Conservation (phyloP, 1,140 invertebrate genomes). For the Rhagoletis zephyria region DNA sequence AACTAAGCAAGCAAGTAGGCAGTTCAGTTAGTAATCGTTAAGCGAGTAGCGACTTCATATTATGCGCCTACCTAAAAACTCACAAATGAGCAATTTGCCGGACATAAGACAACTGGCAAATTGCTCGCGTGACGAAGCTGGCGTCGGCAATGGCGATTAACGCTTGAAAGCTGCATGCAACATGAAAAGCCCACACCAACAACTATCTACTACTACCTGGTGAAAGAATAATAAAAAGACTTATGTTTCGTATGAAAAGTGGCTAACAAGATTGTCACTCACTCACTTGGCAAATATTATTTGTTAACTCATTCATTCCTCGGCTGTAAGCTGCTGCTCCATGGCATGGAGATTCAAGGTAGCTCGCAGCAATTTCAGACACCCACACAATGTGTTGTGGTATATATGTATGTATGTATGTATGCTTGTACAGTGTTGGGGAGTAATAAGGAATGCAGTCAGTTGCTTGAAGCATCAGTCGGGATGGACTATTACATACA, state of each 20-base stretch:
- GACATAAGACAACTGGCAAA: constrained; percentile 30
- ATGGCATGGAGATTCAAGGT: neutral
- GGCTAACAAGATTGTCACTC: constrained; percentile 6
- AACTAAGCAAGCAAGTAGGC: neutral
- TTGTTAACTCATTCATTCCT: constrained; percentile 12
- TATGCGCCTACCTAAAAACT: neutral
- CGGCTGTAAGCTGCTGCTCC: neutral
- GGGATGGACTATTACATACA: neutral
- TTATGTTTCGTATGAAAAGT: constrained; percentile 1
- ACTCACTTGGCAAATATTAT: constrained; percentile 20
- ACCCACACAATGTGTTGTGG: neutral
- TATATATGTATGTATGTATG: too few relatives aligned
- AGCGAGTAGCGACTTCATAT: neutral
- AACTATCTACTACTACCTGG: neutral
- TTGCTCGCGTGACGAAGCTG: constrained; percentile 5
- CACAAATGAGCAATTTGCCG: constrained; percentile 23
- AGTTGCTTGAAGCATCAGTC: neutral
- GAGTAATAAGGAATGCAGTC: constrained; percentile 23
- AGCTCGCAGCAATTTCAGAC: neutral
- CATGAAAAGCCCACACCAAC: neutral
- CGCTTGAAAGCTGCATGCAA: neutral
- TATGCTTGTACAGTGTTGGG: neutral
- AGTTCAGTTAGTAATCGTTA: neutral
- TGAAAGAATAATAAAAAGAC: constrained; percentile 4
- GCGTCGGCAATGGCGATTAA: neutral